phyloP scores from a whole-genome alignment of 2,113 vertebrate genomes.

The Thomomys bottae region DNA sequence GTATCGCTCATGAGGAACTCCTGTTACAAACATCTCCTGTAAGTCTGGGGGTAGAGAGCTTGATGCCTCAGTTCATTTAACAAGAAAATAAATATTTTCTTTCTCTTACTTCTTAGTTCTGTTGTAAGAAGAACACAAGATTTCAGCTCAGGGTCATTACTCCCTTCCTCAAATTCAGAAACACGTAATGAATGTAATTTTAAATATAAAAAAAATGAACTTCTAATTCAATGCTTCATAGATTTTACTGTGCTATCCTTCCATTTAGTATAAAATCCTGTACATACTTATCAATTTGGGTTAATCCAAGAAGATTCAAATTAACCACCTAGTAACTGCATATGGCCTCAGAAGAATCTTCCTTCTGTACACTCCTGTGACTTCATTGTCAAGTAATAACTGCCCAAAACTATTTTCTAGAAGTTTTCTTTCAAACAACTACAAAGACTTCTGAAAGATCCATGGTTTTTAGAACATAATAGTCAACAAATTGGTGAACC shows the following conservation, averaged over 20 bases:
- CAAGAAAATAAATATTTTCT: background rate
- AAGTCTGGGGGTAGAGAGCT: background rate
- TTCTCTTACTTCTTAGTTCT: constrained; percentile 27
- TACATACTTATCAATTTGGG: background rate
- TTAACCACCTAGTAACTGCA: constrained; percentile 37
- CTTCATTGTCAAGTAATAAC: background rate
- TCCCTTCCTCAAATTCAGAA: background rate
- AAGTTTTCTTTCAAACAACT: background rate
- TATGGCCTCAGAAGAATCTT: background rate
- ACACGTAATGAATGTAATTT: background rate
- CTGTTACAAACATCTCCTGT: background rate
- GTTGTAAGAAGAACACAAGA: background rate
- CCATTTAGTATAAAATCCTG: constrained; percentile 15
- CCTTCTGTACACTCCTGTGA: background rate
- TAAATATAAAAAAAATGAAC: background rate
- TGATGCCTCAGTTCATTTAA: background rate
- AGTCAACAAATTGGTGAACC: background rate
- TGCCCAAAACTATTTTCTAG: background rate
- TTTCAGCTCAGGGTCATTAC: background rate
- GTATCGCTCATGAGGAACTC: background rate
- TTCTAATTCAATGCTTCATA: background rate
- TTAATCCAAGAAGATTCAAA: constrained; percentile 31
- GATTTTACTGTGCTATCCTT: constrained; percentile 18
- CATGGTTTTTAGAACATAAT: background rate
- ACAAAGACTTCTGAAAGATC: background rate